Base-by-base conservation (phyloP, 2,888 invertebrate species). In the Tetrapedia diversipes region DNA sequence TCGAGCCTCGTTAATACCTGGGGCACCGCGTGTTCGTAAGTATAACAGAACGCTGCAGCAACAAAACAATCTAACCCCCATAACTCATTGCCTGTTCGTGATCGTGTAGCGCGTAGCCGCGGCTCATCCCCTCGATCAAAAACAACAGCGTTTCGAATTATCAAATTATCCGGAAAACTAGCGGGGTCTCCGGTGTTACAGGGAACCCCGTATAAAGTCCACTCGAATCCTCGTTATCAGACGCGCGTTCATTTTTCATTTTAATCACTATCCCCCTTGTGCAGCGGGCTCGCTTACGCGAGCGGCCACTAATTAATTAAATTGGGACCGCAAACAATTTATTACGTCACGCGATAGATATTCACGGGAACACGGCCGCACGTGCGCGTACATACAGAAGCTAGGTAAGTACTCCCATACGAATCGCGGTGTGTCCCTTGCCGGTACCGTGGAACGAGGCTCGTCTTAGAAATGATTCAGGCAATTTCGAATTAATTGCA, bases 401-500 rank as follows among this genome's bases (percentile, higher is more conserved):
- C 14, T n/a, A n/a, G n/a, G 11, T 14, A 4, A 29, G 53, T 27
- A 27, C 34, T 3, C n/a, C 10, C 8, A 32, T n/a, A 32, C 11
- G 37, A 8, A 11, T n/a, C 24, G 27, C 7, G 11, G 19, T 39
- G 47, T 32, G 47, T 34, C 49, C 22, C 27, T 10, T 22, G 53
- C 6, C 32, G 59, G 32, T 53, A n/a, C n/a, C n/a, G n/a, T n/a
- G n/a, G 57, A 70, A 70, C 67, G 71, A 67, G 67, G 7, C 51
- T 60, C 78, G 56, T 72, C 79, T 72, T 79, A 39, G 47, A 34
- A 65, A 53, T 81, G 86, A 83, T 84, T 85, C 85, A 80, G 87
- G 88, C 86, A 88, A 89, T 89, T 89, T 87, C 82, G 83, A 89
- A 90, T 90, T 90, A 90, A 90, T 90, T 88, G 87, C 85, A 80